These are phyloP conservation scores for Dendrocincla fuliginosa DNA, from an alignment of 2,797 vertebrate genomes.

Conservation along the genomic window DNA sequence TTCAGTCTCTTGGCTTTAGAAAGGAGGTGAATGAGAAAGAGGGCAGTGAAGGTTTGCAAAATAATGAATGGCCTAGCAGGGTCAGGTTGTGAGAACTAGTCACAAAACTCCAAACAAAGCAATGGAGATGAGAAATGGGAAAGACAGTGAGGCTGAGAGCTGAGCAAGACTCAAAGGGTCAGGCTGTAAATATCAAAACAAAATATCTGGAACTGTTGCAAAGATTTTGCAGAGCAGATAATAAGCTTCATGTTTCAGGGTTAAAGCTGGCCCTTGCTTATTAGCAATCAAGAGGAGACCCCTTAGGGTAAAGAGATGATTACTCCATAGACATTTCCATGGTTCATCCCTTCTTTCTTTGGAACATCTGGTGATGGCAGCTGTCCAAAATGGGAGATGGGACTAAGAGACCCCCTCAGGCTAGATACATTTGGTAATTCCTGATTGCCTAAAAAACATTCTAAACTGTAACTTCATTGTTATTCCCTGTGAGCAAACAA, in stretches of 20 bases:
- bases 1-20: background rate
- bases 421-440: constrained; percentile 6
- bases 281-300: constrained; percentile 22
- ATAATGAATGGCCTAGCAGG: background rate
- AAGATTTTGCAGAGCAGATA: background rate
- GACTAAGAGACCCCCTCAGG: background rate
- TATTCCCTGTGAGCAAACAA: constrained; percentile 30
- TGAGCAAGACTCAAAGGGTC: background rate
- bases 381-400: constrained; percentile 23
- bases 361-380: constrained; percentile 47
- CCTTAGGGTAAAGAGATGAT: constrained; percentile 33
- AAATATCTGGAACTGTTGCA: background rate
- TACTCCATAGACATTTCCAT: background rate
- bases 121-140: background rate
- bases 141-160: background rate
- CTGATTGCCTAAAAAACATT: background rate
- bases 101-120: background rate
- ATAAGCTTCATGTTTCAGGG: background rate
- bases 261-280: background rate
- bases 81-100: background rate
- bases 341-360: background rate
- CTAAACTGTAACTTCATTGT: constrained; percentile 17
- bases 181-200: background rate
- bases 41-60: background rate
- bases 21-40: background rate